These are phyloP conservation scores for Nasonia oneida DNA, from an alignment of 2,888 invertebrate species.

Conservation along the genomic window DNA sequence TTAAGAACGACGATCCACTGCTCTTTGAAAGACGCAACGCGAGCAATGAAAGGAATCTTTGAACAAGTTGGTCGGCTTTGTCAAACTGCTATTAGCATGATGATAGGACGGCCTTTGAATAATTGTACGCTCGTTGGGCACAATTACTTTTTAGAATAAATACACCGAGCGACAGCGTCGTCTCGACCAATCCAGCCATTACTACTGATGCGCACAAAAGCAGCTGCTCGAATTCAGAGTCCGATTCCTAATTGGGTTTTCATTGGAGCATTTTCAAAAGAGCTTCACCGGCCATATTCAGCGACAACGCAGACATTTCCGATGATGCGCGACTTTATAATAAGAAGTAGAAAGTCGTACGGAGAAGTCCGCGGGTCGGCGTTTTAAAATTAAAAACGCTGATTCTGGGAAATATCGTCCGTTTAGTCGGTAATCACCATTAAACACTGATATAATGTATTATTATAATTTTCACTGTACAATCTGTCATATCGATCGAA, in stretches of 20 bases:
- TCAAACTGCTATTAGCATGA: background rate
- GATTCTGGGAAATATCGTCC: background rate
- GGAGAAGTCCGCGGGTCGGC: background rate
- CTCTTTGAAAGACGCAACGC: background rate
- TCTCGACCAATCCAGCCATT: background rate
- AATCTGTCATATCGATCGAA: background rate
- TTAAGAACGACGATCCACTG: background rate
- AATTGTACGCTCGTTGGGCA: background rate
- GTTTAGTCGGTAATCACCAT: conserved; percentile 2
- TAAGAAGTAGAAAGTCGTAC: background rate
- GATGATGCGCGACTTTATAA: background rate
- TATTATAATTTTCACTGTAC: background rate
- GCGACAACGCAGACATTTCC: background rate
- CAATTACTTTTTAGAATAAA: background rate
- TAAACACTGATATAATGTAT: background rate
- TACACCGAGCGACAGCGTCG: background rate
- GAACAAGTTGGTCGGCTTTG: background rate
- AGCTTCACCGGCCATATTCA: background rate
- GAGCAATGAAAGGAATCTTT: background rate
- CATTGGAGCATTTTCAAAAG: background rate
- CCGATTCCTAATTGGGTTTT: background rate
- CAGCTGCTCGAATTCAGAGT: too few species aligned
- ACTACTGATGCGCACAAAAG: background rate
- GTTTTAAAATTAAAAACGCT: background rate
- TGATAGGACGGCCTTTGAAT: background rate